phyloP scores from a whole-genome alignment of 2,888 invertebrate species.

The Andricus curvator region DNA sequence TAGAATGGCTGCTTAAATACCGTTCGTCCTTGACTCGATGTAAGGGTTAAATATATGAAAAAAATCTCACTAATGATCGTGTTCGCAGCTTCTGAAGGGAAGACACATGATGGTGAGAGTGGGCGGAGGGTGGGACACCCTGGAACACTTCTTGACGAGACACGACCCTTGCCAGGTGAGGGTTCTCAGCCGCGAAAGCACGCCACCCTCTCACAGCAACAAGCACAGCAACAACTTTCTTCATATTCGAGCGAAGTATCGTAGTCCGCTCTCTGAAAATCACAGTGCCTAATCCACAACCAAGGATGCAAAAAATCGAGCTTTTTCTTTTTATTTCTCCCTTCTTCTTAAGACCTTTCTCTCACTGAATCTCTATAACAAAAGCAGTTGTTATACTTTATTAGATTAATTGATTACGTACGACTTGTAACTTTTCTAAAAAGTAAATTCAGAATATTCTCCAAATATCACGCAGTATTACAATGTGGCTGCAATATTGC shows the following conservation, averaged over 20 bases:
- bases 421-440: neutral
- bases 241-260: constrained; percentile 87
- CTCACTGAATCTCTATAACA: neutral
- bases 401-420: neutral
- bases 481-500: no score
- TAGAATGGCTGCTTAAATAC: neutral
- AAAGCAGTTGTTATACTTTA: neutral
- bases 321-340: neutral
- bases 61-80: neutral
- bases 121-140: constrained; percentile 96
- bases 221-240: constrained; percentile 81
- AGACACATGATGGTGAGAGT: constrained; percentile 98
- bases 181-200: constrained; percentile 78
- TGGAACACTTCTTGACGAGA: constrained; percentile 93
- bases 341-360: neutral
- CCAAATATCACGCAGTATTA: no score
- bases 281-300: constrained; percentile 65
- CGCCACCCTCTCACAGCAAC: constrained; percentile 70
- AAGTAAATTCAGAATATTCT: neutral
- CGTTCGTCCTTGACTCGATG: constrained; percentile 4
- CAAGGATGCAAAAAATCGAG: constrained; percentile 19
- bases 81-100: constrained; percentile 88
- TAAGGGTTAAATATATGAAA: neutral
- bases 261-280: constrained; percentile 84
- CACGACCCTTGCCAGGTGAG: constrained; percentile 92